Evolutionary conservation across 1,140 invertebrate genomes (phyloP).

Genomic region (Andricus grossulariae): DNA sequence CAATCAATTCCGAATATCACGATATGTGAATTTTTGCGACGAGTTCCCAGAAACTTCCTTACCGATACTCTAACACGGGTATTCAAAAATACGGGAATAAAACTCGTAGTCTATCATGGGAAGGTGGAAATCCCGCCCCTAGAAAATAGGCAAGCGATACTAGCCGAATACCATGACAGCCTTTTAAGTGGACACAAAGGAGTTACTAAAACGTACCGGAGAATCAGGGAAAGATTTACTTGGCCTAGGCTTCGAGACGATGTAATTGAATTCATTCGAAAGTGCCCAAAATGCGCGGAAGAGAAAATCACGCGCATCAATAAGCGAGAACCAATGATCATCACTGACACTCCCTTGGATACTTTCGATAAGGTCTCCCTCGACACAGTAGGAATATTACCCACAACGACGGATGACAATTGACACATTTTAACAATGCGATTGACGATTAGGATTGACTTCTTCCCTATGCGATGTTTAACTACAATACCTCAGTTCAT

Average conservation of each 20-base stretch:
- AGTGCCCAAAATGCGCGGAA: slow-evolving; percentile 43
- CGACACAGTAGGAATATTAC: too few relatives aligned
- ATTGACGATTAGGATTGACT: not conserved
- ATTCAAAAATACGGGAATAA: too few relatives aligned
- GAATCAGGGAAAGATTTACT: slow-evolving; percentile 37
- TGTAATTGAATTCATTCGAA: slow-evolving; percentile 37
- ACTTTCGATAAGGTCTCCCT: too few relatives aligned
- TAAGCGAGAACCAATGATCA: slow-evolving; percentile 47
- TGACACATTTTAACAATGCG: slow-evolving; percentile 61
- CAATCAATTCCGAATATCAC: not conserved
- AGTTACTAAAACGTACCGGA: slow-evolving; percentile 42
- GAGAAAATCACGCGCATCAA: slow-evolving; percentile 43
- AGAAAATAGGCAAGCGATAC: slow-evolving; percentile 8
- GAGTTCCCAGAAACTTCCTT: too few relatives aligned
- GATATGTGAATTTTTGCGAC: not conserved
- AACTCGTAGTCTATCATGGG: not conserved
- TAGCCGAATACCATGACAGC: slow-evolving; percentile 32
- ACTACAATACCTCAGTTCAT: not conserved
- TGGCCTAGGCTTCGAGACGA: slow-evolving; percentile 46
- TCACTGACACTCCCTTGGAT: slow-evolving; percentile 44
- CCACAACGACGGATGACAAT: slow-evolving; percentile 47
- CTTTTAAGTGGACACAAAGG: too few relatives aligned
- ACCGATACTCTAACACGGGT: too few relatives aligned
- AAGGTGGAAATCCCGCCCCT: not conserved
- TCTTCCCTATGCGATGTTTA: not conserved